phyloP scores from a whole-genome alignment of 2,113 vertebrate species.

The Sander lucioperca region DNA sequence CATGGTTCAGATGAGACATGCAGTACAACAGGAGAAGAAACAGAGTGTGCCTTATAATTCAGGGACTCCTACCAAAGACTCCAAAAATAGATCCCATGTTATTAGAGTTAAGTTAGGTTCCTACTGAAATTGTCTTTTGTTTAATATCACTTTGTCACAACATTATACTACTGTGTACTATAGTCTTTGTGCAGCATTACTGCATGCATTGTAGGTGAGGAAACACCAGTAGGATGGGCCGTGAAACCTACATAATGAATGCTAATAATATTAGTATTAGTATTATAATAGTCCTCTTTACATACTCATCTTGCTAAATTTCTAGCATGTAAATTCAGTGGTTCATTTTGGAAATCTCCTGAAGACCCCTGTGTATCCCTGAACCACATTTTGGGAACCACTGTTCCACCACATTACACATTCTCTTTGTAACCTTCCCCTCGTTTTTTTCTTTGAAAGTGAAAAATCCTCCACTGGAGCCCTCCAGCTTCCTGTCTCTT shows the following conservation, averaged over 20 bases:
- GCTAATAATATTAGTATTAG: background rate
- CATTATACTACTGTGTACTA: background rate
- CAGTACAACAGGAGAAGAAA: conserved; percentile 1
- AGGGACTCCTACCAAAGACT: background rate
- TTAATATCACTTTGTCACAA: background rate
- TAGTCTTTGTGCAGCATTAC: background rate
- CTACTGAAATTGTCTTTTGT: background rate
- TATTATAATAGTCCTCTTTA: background rate
- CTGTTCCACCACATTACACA: conserved; percentile 45
- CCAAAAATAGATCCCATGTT: background rate
- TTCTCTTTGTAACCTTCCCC: conserved; percentile 59
- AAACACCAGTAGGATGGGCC: background rate
- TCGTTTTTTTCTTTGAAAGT: conserved; percentile 73
- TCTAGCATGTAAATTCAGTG: background rate
- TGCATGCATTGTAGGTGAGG: background rate
- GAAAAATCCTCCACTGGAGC: conserved; percentile 84
- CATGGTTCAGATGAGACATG: background rate
- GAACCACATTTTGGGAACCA: conserved; percentile 14
- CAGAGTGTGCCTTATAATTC: background rate
- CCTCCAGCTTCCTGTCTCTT: conserved; percentile 83
- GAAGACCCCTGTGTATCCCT: conserved; percentile 1
- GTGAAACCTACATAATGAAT: background rate
- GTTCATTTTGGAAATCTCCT: conserved; percentile 4
- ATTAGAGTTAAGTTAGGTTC: background rate
- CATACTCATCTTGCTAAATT: background rate